phyloP scores from a whole-genome alignment of 2,113 vertebrate species.

The Anguilla rostrata region DNA sequence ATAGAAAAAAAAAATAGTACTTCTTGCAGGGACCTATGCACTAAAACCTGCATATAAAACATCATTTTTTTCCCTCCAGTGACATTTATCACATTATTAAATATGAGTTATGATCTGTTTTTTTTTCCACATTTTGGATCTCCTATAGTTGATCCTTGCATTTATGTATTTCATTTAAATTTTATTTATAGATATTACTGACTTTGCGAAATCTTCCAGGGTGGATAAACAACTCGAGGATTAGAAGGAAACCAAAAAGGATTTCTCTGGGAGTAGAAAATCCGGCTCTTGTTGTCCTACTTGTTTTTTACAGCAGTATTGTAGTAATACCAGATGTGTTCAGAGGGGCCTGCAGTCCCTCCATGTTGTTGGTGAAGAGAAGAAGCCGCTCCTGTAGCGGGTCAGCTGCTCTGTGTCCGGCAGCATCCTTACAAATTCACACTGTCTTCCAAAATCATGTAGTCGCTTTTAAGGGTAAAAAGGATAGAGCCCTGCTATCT shows the following conservation, averaged over 20 bases:
- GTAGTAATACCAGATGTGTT: constrained; percentile 48
- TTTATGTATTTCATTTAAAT: constrained; percentile 64
- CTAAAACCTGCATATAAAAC: constrained; percentile 70
- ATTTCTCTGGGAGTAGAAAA: constrained; percentile 54
- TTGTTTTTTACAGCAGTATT: constrained; percentile 47
- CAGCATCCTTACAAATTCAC: constrained; percentile 66
- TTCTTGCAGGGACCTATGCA: constrained; percentile 76
- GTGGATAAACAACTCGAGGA: constrained; percentile 62
- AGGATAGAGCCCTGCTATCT: constrained; percentile 11
- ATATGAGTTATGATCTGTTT: constrained; percentile 42
- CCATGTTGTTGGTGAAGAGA: constrained; percentile 41
- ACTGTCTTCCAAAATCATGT: constrained; percentile 74
- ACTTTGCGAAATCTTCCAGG: constrained; percentile 57
- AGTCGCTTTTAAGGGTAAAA: constrained; percentile 36
- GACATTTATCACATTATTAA: constrained; percentile 29
- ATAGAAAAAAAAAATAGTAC: constrained; percentile 55
- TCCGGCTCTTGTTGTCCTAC: constrained; percentile 46
- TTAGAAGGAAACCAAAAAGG: constrained; percentile 62
- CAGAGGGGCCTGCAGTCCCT: constrained; percentile 39
- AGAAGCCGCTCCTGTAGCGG: constrained; percentile 48
- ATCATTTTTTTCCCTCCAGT: constrained; percentile 42
- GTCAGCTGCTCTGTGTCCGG: constrained; percentile 49
- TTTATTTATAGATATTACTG: constrained; percentile 65
- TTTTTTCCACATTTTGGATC: constrained; percentile 59
- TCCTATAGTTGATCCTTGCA: constrained; percentile 71